Percentiles rank a stretch among this genome's conserved stretches.
Evolutionary conservation across 1,140 invertebrate genomes (phyloP).

Genomic region (Drosophila virilis): DNA sequence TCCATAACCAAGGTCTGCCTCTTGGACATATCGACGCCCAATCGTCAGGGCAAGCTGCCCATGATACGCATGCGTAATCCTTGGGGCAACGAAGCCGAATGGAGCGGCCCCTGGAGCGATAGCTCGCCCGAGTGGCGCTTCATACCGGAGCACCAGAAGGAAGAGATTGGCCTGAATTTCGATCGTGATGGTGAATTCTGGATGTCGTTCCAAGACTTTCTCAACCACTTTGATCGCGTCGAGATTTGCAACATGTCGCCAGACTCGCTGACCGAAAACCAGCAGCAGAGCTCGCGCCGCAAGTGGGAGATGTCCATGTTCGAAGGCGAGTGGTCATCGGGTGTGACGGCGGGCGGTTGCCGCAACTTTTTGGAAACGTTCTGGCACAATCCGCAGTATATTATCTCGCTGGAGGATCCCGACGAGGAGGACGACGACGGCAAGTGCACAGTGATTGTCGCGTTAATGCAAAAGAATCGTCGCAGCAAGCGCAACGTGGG

Average conservation of each 20-base stretch:
- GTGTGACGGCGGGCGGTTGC: conserved; percentile 98
- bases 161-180: conserved; percentile 95
- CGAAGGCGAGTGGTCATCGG: conserved; percentile 95
- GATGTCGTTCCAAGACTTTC: conserved; percentile 95
- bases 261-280: conserved; percentile 93
- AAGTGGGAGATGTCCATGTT: conserved; percentile 98
- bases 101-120: conserved; percentile 99
- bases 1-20: conserved; percentile 96
- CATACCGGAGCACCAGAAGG: conserved; percentile 94
- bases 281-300: conserved; percentile 88
- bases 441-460: conserved; percentile 97
- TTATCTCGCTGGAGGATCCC: conserved; percentile 93
- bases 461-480: conserved; percentile 97
- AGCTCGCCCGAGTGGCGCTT: conserved; percentile 96
- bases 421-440: conserved; percentile 97
- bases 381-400: conserved; percentile 98
- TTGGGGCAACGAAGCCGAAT: conserved; percentile 99
- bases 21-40: conserved; percentile 94
- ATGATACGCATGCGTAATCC: conserved; percentile 95
- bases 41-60: conserved; percentile 91
- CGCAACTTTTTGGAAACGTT: conserved; percentile 98
- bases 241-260: conserved; percentile 99
- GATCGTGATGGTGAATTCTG: conserved; percentile 99
- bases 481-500: conserved; percentile 95
- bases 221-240: conserved; percentile 89